Evolutionary conservation across 2,113 vertebrate species (phyloP), one percentile per base, ranked within the genome.

Genomic region (Setophaga kirtlandii): DNA sequence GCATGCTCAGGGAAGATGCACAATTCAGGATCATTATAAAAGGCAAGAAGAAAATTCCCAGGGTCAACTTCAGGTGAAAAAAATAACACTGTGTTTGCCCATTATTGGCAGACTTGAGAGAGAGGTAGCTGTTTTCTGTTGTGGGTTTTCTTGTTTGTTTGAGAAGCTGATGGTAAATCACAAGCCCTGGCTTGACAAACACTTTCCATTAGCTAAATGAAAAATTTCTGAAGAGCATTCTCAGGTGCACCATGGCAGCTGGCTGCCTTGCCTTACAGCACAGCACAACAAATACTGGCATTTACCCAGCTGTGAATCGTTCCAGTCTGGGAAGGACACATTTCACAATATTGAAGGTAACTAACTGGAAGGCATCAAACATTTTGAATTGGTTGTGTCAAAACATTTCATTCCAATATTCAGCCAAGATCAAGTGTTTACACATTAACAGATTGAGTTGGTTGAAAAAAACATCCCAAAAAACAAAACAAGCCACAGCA

Each of bases 301-400:
- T 71, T 81, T 95, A 37, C 74, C 90, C 83, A 89, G 81, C 62
- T 71, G 60, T 67, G 75, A 86, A 71, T 93, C 0, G 1, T 88
- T 90, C 63, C 85, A 77, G 64, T 80, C 80, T 91, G 82, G 55
- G 63, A 94, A 91, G 68, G 73, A 92, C 64, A 56, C 33, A 49
- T 95, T 96, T 92, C 83, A 97, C 76, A 97, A 93, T 83, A 89
- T 94, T 96, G 92, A 92, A 95, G 82, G 52, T 83, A 86, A 89
- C 75, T 91, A 84, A 95, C 82, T 94, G 93, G 82, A 97, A 95
- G 79, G 37, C 71, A 92, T 88, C 79, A 93, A 91, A 77, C 71
- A 86, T 70, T 94, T 96, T 86, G 55, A 87, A 93, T 88, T 73
- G 46, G 50, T 94, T 93, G 30, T 86, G 89, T 94, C 93, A 97